Evolutionary conservation across 2,888 invertebrate genomes (phyloP), one percentile per base, ranked within the genome.

Genomic region (Chrysolina americana): DNA sequence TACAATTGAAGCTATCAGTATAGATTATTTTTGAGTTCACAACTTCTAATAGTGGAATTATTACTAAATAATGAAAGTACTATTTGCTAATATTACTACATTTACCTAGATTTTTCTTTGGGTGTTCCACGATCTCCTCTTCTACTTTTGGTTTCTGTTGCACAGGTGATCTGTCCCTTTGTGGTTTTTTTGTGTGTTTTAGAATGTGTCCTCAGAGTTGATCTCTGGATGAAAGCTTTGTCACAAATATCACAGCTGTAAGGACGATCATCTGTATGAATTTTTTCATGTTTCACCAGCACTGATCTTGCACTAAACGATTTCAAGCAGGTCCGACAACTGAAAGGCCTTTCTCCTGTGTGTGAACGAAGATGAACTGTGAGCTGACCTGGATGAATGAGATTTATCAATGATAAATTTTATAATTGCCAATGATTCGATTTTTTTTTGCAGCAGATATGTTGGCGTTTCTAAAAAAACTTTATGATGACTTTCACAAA

Each of bases 221-320:
- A 84, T 72, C 84, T 84, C 76, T 87, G 87, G 44, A 81, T 84
- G 76, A 87, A 87, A 5, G 84, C 81, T 74, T 81, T 82, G 5
- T 80, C 80, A 76, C 87, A 87, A 70, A 84, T 74, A 19, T 81
- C 80, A 66, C 87, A 87, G 15, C 79, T 74, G 73, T 86, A 87
- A 0, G 87, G 87, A 21, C 83, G 78, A 69, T 87, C 87, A 0
- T 87, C 87, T 0, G 85, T 85, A 69, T 86, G 86, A 23, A 85
- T 84, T 41, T 86, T 73, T 17, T 78, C 76, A 63, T 86, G 86
- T 65, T 83, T 85, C 8, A 81, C 81, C 11, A 86, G 74, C 77
- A 83, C 81, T 6, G 83, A 81, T n/a, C 77, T 77, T 2, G 85
- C 84, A 11, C 83, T 76, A 76, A 86, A 86, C 2, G 83, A 79